phyloP scores from a whole-genome alignment of 2,113 vertebrate genomes.

The Glaucomys volans region DNA sequence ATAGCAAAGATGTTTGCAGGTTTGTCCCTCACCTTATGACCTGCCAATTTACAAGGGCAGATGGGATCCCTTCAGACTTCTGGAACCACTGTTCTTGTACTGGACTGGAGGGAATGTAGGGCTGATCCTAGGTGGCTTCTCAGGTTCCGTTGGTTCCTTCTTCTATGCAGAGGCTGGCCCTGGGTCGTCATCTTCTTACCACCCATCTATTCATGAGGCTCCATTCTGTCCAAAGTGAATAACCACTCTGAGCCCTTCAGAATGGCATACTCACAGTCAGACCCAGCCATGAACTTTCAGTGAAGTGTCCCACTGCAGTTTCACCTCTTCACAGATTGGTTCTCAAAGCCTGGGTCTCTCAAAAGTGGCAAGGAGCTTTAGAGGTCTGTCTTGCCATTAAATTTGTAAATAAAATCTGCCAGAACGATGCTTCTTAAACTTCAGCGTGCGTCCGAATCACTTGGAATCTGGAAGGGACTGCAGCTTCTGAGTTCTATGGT shows the following conservation, averaged over 20 bases:
- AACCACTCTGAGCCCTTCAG: not conserved
- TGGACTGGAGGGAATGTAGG: not conserved
- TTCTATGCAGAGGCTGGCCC: not conserved
- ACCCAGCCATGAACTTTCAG: not conserved
- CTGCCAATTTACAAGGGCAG: not conserved
- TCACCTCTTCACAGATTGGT: not conserved
- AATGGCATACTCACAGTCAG: not conserved
- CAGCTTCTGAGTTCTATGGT: not conserved
- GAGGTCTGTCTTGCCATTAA: not conserved
- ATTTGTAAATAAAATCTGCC: not conserved
- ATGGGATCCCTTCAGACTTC: not conserved
- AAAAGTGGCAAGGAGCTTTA: not conserved
- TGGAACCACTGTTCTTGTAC: not conserved
- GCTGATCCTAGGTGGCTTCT: not conserved
- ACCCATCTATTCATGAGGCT: not conserved
- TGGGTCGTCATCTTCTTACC: not conserved
- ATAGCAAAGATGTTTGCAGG: not conserved
- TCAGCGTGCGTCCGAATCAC: not conserved
- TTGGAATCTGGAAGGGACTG: not conserved
- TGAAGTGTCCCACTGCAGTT: not conserved
- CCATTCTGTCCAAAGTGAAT: not conserved
- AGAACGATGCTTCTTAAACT: not conserved
- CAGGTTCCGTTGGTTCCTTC: not conserved
- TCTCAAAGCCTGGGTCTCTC: not conserved
- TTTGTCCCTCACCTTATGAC: not conserved